A percentile compares a stretch with the other conserved stretches of the same genome.
Evolutionary conservation across 2,888 invertebrate genomes (phyloP).

Genomic region (Drosophila anceps): DNA sequence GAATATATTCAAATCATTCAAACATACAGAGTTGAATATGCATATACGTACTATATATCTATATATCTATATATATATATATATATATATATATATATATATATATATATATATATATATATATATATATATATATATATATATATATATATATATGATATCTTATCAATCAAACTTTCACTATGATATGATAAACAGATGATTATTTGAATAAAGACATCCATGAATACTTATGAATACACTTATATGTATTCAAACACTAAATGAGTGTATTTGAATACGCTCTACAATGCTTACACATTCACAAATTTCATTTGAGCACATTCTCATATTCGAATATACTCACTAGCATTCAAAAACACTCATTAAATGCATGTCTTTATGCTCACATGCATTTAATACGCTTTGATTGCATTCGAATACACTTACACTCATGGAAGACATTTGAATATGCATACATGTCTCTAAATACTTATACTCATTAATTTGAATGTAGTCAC

Average conservation of each 20-base stretch:
- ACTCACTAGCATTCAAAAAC: neutral
- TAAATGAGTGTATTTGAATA: neutral
- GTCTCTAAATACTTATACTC: neutral
- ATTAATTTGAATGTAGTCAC: neutral
- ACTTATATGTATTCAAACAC: neutral
- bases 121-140: neutral
- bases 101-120: neutral
- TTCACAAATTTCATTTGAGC: too few relatives aligned
- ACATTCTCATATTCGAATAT: neutral
- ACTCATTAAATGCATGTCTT: neutral
- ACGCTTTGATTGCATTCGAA: neutral
- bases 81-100: neutral
- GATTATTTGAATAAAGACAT: neutral
- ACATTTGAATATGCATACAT: neutral
- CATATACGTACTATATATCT: neutral
- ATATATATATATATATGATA: neutral
- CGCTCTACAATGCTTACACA: neutral
- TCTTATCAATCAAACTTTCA: neutral
- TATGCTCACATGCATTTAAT: neutral
- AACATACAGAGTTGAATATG: neutral
- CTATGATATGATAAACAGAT: neutral
- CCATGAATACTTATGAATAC: neutral
- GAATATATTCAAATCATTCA: neutral
- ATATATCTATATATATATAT: neutral
- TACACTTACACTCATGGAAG: neutral